phyloP scores from a whole-genome alignment of 2,888 invertebrate genomes.

The Chirona hameri region DNA sequence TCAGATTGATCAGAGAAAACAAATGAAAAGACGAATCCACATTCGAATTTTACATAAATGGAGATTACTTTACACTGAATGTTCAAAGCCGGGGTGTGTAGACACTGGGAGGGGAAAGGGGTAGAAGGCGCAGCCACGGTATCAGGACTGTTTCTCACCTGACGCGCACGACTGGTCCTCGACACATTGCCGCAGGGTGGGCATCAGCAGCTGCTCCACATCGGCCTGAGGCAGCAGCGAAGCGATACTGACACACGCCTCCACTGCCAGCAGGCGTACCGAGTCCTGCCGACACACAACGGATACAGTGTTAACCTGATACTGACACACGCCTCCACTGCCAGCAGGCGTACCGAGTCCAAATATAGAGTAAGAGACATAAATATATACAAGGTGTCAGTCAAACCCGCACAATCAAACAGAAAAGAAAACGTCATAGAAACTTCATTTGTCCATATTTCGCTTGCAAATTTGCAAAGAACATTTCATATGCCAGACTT shows the following conservation, averaged over 20 bases:
- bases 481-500: no score
- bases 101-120: background rate
- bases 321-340: background rate
- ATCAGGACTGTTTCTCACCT: slow-evolving; percentile 45
- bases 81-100: no score
- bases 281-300: slow-evolving; percentile 87
- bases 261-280: no score
- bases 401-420: no score
- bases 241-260: slow-evolving; percentile 95
- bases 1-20: no score
- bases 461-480: background rate
- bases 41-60: no score
- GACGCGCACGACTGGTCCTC: slow-evolving; percentile 65
- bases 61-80: no score
- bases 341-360: no score
- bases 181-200: slow-evolving; percentile 86
- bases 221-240: slow-evolving; percentile 76
- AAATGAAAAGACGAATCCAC: no score
- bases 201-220: slow-evolving; percentile 89
- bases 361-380: background rate
- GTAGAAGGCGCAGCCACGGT: background rate
- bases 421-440: background rate
- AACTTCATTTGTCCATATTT: background rate
- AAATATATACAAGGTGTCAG: background rate
- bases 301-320: slow-evolving; percentile 74